These are phyloP conservation scores for Protaetia brevitarsis DNA, from an alignment of 1,140 invertebrate species.

Conservation along the genomic window DNA sequence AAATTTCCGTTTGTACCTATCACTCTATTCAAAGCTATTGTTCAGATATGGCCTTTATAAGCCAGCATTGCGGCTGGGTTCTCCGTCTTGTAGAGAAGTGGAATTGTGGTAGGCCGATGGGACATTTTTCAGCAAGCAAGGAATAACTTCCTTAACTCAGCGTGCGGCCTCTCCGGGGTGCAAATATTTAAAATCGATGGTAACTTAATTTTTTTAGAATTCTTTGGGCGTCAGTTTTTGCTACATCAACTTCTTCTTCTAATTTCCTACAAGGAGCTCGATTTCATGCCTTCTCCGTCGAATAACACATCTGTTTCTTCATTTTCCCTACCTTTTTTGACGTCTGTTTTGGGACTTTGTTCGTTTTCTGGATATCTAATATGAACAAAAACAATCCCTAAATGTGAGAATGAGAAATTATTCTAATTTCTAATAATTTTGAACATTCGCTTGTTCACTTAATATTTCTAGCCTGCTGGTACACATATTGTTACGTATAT, in stretches of 20 bases:
- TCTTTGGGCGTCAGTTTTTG: neutral
- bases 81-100: neutral
- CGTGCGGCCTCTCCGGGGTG: neutral
- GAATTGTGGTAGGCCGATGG: neutral
- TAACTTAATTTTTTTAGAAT: too few relatives aligned
- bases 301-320: neutral
- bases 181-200: too few relatives aligned
- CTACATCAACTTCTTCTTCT: neutral
- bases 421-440: neutral
- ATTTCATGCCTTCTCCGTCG: neutral
- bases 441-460: neutral
- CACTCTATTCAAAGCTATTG: neutral
- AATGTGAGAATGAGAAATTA: neutral
- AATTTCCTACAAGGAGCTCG: neutral
- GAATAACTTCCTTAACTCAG: neutral
- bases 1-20: neutral
- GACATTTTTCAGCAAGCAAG: neutral
- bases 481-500: neutral
- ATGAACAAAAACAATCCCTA: slow-evolving; percentile 12
- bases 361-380: slow-evolving; percentile 4
- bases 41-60: neutral
- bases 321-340: neutral
- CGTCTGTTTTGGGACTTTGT: neutral
- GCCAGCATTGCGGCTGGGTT: neutral
- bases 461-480: neutral